These are phyloP conservation scores for Coleophora deauratella DNA, from an alignment of 2,888 invertebrate genomes.

Conservation along the genomic window DNA sequence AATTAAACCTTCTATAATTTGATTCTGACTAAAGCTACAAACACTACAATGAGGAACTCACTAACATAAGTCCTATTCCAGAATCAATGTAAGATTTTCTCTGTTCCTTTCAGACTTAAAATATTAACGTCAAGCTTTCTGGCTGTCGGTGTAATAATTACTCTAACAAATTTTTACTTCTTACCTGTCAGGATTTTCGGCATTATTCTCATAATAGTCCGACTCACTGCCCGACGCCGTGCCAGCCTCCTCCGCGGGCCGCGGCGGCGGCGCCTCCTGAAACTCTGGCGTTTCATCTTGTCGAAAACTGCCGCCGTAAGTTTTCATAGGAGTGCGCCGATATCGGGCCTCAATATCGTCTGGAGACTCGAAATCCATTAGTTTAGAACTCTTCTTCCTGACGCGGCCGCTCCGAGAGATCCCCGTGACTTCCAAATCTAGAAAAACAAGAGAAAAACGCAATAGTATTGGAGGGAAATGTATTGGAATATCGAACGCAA, in stretches of 20 bases:
- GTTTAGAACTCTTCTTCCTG: slow-evolving; percentile 94
- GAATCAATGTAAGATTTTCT: too few relatives aligned
- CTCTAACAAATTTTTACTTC: too few relatives aligned
- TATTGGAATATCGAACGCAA: neutral
- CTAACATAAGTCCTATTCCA: too few relatives aligned
- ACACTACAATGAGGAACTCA: too few relatives aligned
- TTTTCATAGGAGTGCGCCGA: slow-evolving; percentile 50
- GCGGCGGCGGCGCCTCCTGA: slow-evolving; percentile 26
- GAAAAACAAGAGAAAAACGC: slow-evolving; percentile 9
- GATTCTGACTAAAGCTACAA: too few relatives aligned
- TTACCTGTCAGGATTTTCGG: slow-evolving; percentile 60
- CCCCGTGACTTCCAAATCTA: slow-evolving; percentile 87
- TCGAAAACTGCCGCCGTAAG: slow-evolving; percentile 27
- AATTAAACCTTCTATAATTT: too few relatives aligned
- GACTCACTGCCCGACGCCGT: slow-evolving; percentile 58
- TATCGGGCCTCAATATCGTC: slow-evolving; percentile 85
- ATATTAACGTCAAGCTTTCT: too few relatives aligned
- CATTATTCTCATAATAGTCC: slow-evolving; percentile 61
- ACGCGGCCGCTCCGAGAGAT: slow-evolving; percentile 92
- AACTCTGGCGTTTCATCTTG: slow-evolving; percentile 43
- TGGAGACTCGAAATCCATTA: slow-evolving; percentile 93
- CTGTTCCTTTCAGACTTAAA: too few relatives aligned
- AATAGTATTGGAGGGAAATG: neutral
- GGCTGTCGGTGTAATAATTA: too few relatives aligned
- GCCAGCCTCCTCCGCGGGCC: slow-evolving; percentile 40